Evolutionary conservation across 2,888 invertebrate species (phyloP).

Genomic region (Plagodis dolabraria): DNA sequence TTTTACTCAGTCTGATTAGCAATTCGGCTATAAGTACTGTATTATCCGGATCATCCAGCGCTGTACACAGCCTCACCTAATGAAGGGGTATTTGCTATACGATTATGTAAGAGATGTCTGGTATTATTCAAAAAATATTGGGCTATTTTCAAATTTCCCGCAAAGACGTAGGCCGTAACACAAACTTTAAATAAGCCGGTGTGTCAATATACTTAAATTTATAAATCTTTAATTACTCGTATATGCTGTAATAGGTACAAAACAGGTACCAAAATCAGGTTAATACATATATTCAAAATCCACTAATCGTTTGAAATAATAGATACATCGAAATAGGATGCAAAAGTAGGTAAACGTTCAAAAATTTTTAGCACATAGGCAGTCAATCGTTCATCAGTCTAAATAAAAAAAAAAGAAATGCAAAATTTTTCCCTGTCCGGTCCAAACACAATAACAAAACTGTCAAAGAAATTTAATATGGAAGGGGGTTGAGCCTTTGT

Average conservation of each 20-base stretch:
- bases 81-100: no score
- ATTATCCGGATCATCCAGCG: no score
- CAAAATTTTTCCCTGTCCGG: conserved; percentile 56
- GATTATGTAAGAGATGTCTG: no score
- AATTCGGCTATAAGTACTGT: no score
- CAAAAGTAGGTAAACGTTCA: conserved; percentile 47
- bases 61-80: no score
- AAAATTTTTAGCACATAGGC: conserved; percentile 74
- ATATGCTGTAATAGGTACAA: conserved; percentile 2
- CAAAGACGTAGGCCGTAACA: no score
- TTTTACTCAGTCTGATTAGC: no score
- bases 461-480: conserved; percentile 7
- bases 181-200: no score
- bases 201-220: no score
- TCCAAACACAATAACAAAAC: background rate
- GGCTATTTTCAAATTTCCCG: no score
- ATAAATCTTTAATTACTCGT: background rate
- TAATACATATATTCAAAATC: background rate
- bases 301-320: conserved; percentile 21
- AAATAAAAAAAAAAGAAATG: conserved; percentile 66
- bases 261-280: conserved; percentile 16
- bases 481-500: background rate
- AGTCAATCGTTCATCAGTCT: conserved; percentile 68
- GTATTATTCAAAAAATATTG: no score
- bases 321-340: conserved; percentile 31